Evolutionary conservation across 2,888 invertebrate genomes (phyloP).

Genomic region (Philopedon plagiatum): DNA sequence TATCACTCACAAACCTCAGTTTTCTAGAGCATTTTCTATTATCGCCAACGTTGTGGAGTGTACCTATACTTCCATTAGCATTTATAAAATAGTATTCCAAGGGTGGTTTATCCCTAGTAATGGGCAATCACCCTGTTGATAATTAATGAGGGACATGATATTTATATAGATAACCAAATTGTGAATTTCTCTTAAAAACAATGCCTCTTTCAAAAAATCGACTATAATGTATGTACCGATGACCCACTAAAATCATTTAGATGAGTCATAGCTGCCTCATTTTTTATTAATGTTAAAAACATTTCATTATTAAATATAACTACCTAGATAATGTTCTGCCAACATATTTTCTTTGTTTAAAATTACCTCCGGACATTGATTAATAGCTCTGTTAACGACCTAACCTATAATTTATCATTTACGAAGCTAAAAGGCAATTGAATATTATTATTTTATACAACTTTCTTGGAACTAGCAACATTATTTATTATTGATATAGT

Average conservation of each 20-base stretch:
- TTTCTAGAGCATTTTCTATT: no score
- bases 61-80: no score
- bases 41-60: no score
- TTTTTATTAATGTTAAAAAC: slow-evolving; percentile 35
- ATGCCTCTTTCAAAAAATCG: no score
- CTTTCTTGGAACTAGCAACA: slow-evolving; percentile 24
- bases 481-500: slow-evolving; percentile 38
- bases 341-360: slow-evolving; percentile 49
- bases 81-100: no score
- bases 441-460: slow-evolving; percentile 48
- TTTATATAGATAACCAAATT: no score
- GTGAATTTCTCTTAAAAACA: no score
- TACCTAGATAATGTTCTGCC: slow-evolving; percentile 46
- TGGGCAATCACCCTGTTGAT: no score
- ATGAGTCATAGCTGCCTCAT: slow-evolving; percentile 29
- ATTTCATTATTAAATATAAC: slow-evolving; percentile 39
- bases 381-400: slow-evolving; percentile 47
- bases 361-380: slow-evolving; percentile 50
- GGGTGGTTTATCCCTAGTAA: no score
- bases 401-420: slow-evolving; percentile 51
- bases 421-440: slow-evolving; percentile 47
- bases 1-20: no score
- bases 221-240: no score
- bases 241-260: slow-evolving; percentile 1
- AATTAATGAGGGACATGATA: no score